Evolutionary conservation across 1,140 invertebrate species (phyloP).

Genomic region (Drosophila busckii): DNA sequence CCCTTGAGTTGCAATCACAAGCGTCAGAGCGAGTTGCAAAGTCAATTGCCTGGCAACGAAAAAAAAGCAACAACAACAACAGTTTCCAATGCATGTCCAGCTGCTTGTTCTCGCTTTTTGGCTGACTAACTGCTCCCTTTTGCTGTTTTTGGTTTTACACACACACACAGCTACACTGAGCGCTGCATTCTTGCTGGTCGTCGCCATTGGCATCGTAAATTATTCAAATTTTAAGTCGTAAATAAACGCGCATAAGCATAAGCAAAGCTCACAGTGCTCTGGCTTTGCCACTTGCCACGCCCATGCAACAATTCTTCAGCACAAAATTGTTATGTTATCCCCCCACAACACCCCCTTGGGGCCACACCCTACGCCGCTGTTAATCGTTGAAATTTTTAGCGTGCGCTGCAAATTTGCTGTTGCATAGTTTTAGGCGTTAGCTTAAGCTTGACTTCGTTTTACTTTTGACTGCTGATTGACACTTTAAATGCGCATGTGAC

Average conservation of each 20-base stretch:
- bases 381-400: constrained; percentile 32
- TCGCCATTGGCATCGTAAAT: constrained; percentile 53
- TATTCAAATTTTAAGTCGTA: constrained; percentile 73
- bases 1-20: constrained; percentile 28
- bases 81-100: constrained; percentile 57
- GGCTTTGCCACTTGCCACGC: constrained; percentile 33
- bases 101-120: constrained; percentile 27
- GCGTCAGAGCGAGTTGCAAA: neutral
- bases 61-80: too few species aligned
- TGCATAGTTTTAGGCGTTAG: constrained; percentile 24
- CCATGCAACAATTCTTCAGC: constrained; percentile 25
- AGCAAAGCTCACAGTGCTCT: constrained; percentile 35
- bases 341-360: neutral
- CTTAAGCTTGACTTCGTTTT: constrained; percentile 3
- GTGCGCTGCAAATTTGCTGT: constrained; percentile 6
- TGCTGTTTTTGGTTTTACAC: neutral
- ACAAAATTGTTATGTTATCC: constrained; percentile 6
- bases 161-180: too few species aligned
- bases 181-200: constrained; percentile 31
- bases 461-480: constrained; percentile 38
- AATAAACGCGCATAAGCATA: constrained; percentile 71
- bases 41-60: constrained; percentile 21
- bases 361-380: neutral
- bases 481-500: constrained; percentile 29
- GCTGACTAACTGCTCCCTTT: neutral